Conservation (phyloP, 2,888 invertebrate species). For the Emmelina monodactyla region DNA sequence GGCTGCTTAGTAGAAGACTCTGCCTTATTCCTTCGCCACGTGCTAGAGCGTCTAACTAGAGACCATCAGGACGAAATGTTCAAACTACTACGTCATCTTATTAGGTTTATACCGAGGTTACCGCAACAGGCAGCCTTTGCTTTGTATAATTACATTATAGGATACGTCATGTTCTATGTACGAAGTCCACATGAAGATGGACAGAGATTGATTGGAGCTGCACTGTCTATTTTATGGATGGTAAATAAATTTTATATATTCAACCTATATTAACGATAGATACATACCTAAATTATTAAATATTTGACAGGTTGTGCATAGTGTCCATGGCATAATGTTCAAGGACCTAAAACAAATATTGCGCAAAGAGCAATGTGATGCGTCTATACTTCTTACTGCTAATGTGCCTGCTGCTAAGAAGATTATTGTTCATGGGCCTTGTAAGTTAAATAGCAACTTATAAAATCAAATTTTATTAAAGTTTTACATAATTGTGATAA, state of each 20-base stretch:
- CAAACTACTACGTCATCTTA: slow-evolving; percentile 88
- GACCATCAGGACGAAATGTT: slow-evolving; percentile 95
- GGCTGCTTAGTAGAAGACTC: slow-evolving; percentile 98
- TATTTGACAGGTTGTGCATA: slow-evolving; percentile 84
- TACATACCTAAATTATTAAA: slow-evolving; percentile 1
- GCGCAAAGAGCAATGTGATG: slow-evolving; percentile 98
- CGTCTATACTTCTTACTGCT: slow-evolving; percentile 95
- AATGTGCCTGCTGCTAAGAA: slow-evolving; percentile 99
- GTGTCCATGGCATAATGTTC: slow-evolving; percentile 98
- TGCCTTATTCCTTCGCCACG: slow-evolving; percentile 92
- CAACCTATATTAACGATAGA: background rate
- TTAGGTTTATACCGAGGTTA: slow-evolving; percentile 89
- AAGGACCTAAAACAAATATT: slow-evolving; percentile 99
- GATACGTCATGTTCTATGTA: slow-evolving; percentile 99
- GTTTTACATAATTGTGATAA: too few species aligned
- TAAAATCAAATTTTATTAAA: slow-evolving; percentile 3
- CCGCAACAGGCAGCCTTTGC: slow-evolving; percentile 98
- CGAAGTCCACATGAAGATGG: slow-evolving; percentile 95
- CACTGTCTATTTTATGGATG: slow-evolving; percentile 96
- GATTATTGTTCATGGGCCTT: slow-evolving; percentile 93
- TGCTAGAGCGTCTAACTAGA: slow-evolving; percentile 92
- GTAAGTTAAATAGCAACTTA: slow-evolving; percentile 21
- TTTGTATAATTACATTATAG: slow-evolving; percentile 97
- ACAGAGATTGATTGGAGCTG: slow-evolving; percentile 92
- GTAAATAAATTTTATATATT: slow-evolving; percentile 58